Conservation (phyloP, 1,140 invertebrate species). For the Trichonephila clavipes region DNA sequence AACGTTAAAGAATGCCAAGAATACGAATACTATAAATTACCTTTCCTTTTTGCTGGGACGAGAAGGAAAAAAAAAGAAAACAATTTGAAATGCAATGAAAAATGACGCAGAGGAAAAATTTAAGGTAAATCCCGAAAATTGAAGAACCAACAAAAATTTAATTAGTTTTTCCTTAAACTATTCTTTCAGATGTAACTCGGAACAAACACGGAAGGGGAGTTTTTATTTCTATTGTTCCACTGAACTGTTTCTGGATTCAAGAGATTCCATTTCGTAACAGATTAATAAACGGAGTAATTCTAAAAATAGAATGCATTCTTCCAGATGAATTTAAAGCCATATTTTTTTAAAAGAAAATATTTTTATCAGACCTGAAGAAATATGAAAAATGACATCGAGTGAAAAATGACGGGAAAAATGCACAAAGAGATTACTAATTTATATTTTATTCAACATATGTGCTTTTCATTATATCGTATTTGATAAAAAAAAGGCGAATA, state of each 20-base stretch:
- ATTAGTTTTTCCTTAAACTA: constrained; percentile 12
- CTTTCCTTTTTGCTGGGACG: background rate
- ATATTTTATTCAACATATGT: background rate
- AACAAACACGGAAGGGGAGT: background rate
- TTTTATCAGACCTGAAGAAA: no score
- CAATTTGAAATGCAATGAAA: constrained; percentile 29
- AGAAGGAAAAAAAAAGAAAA: background rate
- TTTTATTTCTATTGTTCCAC: background rate
- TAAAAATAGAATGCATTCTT: background rate
- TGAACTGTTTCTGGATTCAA: background rate
- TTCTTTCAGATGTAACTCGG: background rate
- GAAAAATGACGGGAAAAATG: background rate
- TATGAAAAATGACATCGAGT: background rate
- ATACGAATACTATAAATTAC: constrained; percentile 19
- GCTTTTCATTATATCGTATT: background rate
- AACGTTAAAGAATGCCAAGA: constrained; percentile 10
- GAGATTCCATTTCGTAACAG: constrained; percentile 6
- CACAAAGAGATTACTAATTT: background rate
- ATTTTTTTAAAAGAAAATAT: background rate
- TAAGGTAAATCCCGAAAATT: constrained; percentile 7
- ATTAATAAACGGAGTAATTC: background rate
- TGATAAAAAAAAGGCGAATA: background rate
- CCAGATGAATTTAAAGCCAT: background rate
- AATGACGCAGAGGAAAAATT: constrained; percentile 12
- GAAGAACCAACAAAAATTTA: constrained; percentile 23